Percentiles rank a stretch among this genome's conserved stretches.
Evolutionary conservation across 2,888 invertebrate genomes (phyloP).

Genomic region (Doris montereyensis): DNA sequence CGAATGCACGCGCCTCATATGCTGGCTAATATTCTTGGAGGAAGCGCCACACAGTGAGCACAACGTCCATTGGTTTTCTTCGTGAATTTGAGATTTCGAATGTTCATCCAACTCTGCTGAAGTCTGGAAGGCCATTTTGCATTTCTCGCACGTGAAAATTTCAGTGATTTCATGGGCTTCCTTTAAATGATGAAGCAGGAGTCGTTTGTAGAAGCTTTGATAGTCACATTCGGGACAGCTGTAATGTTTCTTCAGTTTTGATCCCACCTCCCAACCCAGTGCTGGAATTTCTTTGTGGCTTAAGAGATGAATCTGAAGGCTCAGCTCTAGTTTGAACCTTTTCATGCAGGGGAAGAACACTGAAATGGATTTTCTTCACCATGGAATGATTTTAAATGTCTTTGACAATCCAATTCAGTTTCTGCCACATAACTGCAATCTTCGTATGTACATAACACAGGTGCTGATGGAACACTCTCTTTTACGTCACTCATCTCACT

Average conservation of each 20-base stretch:
- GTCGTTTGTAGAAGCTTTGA: slow-evolving; percentile 26
- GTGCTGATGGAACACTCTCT: not conserved
- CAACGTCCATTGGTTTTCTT: slow-evolving; percentile 30
- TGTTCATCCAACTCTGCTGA: slow-evolving; percentile 24
- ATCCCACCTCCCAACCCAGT: slow-evolving; percentile 23
- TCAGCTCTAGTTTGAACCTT: slow-evolving; percentile 35
- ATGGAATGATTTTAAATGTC: slow-evolving; percentile 34
- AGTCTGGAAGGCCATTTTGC: slow-evolving; percentile 22
- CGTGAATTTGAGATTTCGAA: slow-evolving; percentile 25
- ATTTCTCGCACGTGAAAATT: slow-evolving; percentile 8
- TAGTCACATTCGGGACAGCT: slow-evolving; percentile 35
- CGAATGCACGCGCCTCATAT: slow-evolving; percentile 32
- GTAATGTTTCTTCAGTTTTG: slow-evolving; percentile 29
- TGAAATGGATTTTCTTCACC: slow-evolving; percentile 27
- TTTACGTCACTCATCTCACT: not conserved
- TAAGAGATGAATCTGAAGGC: slow-evolving; percentile 31
- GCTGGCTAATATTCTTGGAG: slow-evolving; percentile 34
- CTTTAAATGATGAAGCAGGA: slow-evolving; percentile 25
- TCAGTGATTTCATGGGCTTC: slow-evolving; percentile 12
- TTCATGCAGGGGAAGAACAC: slow-evolving; percentile 33
- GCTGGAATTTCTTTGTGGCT: slow-evolving; percentile 21
- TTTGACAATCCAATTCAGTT: slow-evolving; percentile 29
- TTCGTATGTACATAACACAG: not conserved
- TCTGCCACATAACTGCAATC: slow-evolving; percentile 29
- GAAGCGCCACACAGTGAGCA: slow-evolving; percentile 36